Percentiles rank a stretch among this genome's conserved stretches.
Evolutionary conservation across 1,140 invertebrate species (phyloP).

Genomic region (Sitobion miscanthi): DNA sequence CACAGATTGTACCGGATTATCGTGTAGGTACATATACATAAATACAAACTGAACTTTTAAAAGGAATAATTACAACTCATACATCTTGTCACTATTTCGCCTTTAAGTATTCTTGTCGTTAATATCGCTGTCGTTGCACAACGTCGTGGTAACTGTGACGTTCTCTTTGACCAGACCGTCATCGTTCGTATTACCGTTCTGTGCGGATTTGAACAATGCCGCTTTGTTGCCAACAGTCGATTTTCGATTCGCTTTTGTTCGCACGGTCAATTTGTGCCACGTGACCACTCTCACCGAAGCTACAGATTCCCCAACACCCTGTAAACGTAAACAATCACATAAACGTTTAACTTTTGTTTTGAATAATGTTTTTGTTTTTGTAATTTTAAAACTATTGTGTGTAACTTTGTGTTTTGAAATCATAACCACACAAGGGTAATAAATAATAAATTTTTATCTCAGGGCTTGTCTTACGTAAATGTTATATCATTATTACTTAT

Average conservation of each 20-base stretch:
- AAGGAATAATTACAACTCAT: background rate
- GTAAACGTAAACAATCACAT: background rate
- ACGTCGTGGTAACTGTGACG: background rate
- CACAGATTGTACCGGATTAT: background rate
- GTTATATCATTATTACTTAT: background rate
- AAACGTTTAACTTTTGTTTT: background rate
- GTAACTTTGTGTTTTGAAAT: background rate
- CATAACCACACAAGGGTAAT: background rate
- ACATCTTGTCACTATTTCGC: background rate
- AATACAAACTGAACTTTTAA: background rate
- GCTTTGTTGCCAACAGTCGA: background rate
- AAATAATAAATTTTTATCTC: background rate
- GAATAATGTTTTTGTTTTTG: background rate
- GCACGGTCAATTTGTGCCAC: constrained; percentile 38
- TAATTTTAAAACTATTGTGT: background rate
- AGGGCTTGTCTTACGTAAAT: background rate
- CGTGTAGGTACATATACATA: background rate
- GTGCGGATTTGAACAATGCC: background rate
- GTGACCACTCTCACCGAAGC: constrained; percentile 49
- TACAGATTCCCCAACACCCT: constrained; percentile 37
- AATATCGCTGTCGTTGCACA: background rate
- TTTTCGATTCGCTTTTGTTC: constrained; percentile 18
- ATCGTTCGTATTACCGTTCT: background rate
- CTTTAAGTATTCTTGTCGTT: background rate
- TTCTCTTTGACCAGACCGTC: background rate